phyloP scores from a whole-genome alignment of 2,888 invertebrate genomes.

The Trissoscelio sp. region DNA sequence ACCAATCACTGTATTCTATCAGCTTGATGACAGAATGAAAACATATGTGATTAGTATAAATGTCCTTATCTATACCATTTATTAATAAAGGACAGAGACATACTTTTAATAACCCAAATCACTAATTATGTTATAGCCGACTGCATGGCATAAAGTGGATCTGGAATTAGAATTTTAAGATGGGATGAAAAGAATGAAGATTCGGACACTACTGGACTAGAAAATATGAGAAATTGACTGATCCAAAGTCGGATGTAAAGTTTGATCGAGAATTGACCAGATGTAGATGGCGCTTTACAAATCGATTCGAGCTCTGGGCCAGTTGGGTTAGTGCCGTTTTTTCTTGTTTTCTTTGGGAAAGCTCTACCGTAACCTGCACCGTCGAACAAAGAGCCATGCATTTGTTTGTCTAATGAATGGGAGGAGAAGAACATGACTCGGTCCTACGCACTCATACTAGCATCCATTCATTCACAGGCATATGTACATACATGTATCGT shows the following conservation, averaged over 20 bases:
- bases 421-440: conserved; percentile 50
- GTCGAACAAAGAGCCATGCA: conserved; percentile 50
- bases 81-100: too few relatives aligned
- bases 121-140: not conserved
- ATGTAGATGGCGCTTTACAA: not conserved
- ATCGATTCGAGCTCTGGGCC: not conserved
- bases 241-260: not conserved
- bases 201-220: not conserved
- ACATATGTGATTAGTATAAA: too few relatives aligned
- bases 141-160: too few relatives aligned
- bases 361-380: conserved; percentile 53
- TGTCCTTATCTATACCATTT: too few relatives aligned
- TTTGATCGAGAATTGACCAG: not conserved
- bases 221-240: not conserved
- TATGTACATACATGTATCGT: conserved; percentile 11
- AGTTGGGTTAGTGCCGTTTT: conserved; percentile 52
- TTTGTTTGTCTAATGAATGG: conserved; percentile 47
- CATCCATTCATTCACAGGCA: not conserved
- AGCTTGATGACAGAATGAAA: too few relatives aligned
- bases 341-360: conserved; percentile 14
- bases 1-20: too few relatives aligned
- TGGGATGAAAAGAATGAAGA: too few relatives aligned
- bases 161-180: too few relatives aligned
- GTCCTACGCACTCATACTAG: conserved; percentile 23
- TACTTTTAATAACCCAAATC: too few relatives aligned